phyloP scores from a whole-genome alignment of 2,797 vertebrate species.

The Orestias chungarensis region DNA sequence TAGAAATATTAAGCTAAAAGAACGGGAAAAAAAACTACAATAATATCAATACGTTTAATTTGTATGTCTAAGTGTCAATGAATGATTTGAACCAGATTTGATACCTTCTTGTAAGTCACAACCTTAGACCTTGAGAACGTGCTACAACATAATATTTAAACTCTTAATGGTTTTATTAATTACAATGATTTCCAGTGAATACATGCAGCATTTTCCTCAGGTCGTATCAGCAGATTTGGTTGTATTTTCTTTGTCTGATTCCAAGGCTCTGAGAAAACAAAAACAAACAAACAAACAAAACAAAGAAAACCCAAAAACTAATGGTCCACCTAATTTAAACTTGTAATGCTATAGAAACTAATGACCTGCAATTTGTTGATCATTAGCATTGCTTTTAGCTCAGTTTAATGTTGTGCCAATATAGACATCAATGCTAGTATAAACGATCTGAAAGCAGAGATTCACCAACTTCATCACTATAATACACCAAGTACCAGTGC shows the following conservation, averaged over 20 bases:
- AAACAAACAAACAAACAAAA: too few species aligned
- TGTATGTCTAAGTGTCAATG: too few species aligned
- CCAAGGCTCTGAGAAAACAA: slow-evolving; percentile 8
- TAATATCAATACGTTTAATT: neutral
- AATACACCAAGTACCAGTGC: slow-evolving; percentile 39
- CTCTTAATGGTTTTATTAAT: neutral
- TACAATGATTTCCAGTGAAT: neutral
- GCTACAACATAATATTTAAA: neutral
- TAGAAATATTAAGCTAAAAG: neutral
- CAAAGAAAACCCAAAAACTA: too few species aligned
- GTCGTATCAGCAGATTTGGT: neutral
- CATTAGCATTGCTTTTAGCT: slow-evolving; percentile 20
- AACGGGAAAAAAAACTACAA: too few species aligned
- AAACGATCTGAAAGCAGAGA: slow-evolving; percentile 29
- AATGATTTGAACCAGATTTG: neutral
- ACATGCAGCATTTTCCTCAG: neutral
- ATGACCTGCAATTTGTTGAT: slow-evolving; percentile 28
- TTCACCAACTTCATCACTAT: slow-evolving; percentile 30
- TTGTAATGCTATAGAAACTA: slow-evolving; percentile 12
- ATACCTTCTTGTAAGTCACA: neutral
- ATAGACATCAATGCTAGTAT: slow-evolving; percentile 24
- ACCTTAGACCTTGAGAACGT: neutral
- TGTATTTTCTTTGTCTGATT: neutral
- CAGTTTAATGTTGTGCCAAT: slow-evolving; percentile 14
- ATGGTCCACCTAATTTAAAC: slow-evolving; percentile 13